Evolutionary conservation across 1,140 invertebrate genomes (phyloP), one percentile per base, ranked within the genome.

Genomic region (Ips typographus): DNA sequence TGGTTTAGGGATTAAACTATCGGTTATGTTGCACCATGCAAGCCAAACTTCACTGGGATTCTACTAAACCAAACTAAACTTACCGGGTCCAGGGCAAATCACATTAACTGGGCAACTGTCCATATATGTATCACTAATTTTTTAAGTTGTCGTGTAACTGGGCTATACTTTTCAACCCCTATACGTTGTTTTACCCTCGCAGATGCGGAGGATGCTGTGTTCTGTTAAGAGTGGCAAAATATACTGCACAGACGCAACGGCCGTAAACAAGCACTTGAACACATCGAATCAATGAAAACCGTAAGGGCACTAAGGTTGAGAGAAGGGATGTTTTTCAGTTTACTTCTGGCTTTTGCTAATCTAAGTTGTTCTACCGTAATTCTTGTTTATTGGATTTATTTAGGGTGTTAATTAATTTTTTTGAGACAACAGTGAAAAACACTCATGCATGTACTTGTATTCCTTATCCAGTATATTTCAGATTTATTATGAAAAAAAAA

Each of bases 41-140:
- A 22, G 22, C 22, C 22, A 22, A 22, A 22, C 22, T 22, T 22
- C 22, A 22, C 22, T 22, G 22, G 22, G 22, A 22, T 22, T 22
- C 22, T 22, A 22, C 44, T 49, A 2, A 49, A 22, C 7, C 1
- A 49, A 49, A 49, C 44, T 36, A n/a, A 40, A 59, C 57, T 59
- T 42, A 59, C 57, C 57, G 37, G 57, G 57, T 59, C 57, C 37
- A 42, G 38, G 57, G 42, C 57, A 59, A 59, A 59, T 59, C 40
- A 59, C 38, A 59, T 59, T 59, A 41, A 59, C 57, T n/a, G 57
- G 57, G n/a, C 40, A 59, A 59, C 38, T 59, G 57, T 59, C 57
- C 57, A 59, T 59, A 22, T 22, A 59, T 8, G 57, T 59, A 40
- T 59, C 57, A 59, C 57, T 40, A 59, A 42, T 59, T 42, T 6